Conservation (phyloP, 2,888 invertebrate genomes). For the Cotesia congregata region DNA sequence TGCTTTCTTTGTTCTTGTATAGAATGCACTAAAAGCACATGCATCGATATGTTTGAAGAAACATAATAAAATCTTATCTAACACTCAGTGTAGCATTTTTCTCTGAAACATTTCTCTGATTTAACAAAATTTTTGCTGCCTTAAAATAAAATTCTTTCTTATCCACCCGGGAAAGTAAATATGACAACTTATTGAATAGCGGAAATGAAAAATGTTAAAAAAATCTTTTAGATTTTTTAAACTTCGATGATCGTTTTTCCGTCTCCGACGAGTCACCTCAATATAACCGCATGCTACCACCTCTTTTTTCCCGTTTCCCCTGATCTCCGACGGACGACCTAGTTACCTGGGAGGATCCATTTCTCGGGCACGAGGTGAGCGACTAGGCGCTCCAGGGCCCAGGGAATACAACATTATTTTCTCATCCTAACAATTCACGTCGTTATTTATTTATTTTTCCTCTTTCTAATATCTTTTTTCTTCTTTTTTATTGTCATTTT, state of each 20-base stretch:
- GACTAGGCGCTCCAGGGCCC: conserved; percentile 11
- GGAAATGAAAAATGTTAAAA: background rate
- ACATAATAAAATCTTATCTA: background rate
- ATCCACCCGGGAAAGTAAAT: background rate
- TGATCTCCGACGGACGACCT: conserved; percentile 46
- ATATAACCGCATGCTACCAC: conserved; percentile 5
- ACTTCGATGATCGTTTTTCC: conserved; percentile 2
- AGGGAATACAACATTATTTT: conserved; percentile 17
- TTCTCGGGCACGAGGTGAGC: conserved; percentile 21
- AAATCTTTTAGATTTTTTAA: conserved; percentile 2
- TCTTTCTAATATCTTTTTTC: background rate
- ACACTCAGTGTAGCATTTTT: background rate
- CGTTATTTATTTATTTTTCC: conserved; percentile 5
- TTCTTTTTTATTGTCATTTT: background rate
- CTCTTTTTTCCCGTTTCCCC: conserved; percentile 25
- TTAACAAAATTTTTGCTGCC: background rate
- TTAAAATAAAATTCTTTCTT: background rate
- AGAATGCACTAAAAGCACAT: background rate
- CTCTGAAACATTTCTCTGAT: background rate
- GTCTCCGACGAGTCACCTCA: background rate
- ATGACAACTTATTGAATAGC: background rate
- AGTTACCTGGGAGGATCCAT: conserved; percentile 48
- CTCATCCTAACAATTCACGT: background rate
- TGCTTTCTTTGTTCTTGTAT: background rate
- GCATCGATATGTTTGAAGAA: background rate